Conservation (phyloP, 64 coral and sea anemone species). For the Montipora sp. region DNA sequence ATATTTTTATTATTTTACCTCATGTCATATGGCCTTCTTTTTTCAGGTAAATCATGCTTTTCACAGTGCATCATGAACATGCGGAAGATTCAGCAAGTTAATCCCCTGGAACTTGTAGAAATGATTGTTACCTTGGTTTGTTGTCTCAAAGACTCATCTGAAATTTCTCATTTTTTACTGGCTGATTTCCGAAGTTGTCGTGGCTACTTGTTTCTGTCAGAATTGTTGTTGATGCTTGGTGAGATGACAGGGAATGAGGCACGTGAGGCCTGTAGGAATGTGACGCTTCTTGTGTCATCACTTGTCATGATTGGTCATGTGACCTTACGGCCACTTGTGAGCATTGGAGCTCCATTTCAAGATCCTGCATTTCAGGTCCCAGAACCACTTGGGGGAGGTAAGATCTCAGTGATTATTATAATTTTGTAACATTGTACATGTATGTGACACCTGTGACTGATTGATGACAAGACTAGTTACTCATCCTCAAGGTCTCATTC, state of each 20-base stretch:
- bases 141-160: slow-evolving; percentile 89
- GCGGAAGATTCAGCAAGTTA: slow-evolving; percentile 74
- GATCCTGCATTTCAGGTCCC: slow-evolving; percentile 92
- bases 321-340: slow-evolving; percentile 80
- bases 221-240: slow-evolving; percentile 84
- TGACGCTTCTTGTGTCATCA: slow-evolving; percentile 78
- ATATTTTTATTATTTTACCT: not conserved
- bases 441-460: not conserved
- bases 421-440: no score
- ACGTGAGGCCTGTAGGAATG: slow-evolving; percentile 82
- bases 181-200: slow-evolving; percentile 91
- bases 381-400: slow-evolving; percentile 87
- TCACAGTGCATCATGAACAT: slow-evolving; percentile 90
- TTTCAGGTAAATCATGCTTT: slow-evolving; percentile 88
- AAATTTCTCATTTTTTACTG: slow-evolving; percentile 78
- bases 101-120: slow-evolving; percentile 91
- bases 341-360: slow-evolving; percentile 96
- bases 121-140: slow-evolving; percentile 94
- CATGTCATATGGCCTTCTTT: not conserved
- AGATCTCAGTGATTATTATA: not conserved
- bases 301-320: slow-evolving; percentile 94
- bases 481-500: not conserved
- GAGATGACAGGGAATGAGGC: slow-evolving; percentile 78
- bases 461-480: not conserved
- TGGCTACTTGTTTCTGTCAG: slow-evolving; percentile 89